Conservation (phyloP, 2,113 vertebrate species). For the Paracanthobrama guichenoti region DNA sequence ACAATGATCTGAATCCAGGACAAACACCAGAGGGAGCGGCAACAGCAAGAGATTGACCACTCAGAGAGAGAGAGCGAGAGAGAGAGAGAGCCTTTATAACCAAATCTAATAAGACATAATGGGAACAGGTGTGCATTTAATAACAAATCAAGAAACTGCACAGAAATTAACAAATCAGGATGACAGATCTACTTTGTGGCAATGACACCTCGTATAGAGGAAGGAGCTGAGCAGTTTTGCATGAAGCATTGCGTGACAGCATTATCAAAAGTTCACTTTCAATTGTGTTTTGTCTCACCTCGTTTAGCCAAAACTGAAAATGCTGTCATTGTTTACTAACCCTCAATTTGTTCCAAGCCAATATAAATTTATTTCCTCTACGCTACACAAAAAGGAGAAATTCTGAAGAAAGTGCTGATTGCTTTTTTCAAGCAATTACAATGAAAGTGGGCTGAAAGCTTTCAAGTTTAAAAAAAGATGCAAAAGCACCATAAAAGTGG, state of each 20-base stretch:
- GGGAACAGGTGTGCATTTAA: slow-evolving; percentile 27
- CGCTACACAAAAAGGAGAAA: background rate
- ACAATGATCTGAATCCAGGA: slow-evolving; percentile 9
- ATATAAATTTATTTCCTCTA: background rate
- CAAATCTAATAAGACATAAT: slow-evolving; percentile 35
- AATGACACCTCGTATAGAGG: background rate
- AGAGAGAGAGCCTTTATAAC: background rate
- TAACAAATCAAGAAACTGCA: background rate
- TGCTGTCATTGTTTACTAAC: background rate
- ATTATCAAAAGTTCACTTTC: background rate
- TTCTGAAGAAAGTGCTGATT: background rate
- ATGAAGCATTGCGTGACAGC: background rate
- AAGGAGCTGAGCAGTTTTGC: background rate
- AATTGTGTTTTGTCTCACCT: slow-evolving; percentile 1
- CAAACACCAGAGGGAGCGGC: background rate
- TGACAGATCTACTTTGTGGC: slow-evolving; percentile 27
- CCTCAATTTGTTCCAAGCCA: background rate
- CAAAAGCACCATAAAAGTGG: background rate
- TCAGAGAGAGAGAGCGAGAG: background rate
- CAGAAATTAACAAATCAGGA: slow-evolving; percentile 2
- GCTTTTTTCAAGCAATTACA: background rate
- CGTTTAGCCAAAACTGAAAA: background rate
- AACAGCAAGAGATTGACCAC: background rate
- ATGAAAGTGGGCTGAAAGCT: background rate
- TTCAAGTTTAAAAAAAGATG: background rate